Base-by-base conservation (phyloP, 2,797 vertebrate species). In the Thamnophis elegans region DNA sequence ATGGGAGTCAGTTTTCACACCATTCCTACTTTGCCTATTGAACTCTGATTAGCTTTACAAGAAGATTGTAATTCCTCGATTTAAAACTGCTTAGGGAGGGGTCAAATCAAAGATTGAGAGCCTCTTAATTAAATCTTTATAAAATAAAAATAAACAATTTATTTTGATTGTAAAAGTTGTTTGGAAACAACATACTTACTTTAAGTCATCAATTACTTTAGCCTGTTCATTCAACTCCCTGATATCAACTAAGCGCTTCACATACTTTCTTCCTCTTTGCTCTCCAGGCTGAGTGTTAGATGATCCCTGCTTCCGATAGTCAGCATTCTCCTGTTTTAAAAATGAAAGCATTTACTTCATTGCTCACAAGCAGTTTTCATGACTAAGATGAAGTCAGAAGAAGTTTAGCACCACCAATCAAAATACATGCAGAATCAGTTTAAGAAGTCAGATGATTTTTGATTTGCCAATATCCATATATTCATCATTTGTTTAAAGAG, bases 131-230 rank as follows among this genome's bases (percentile, higher is more conserved):
- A 42, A 42, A 78, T 42, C 9, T 82, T 9, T 60, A 0, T 54
- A 85, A 32, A 88, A 59, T 10, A 53, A 93, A 59, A 14, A 47
- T n/a, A 91, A 58, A n/a, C 3, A 53, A 60, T 47, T 85, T 85
- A 88, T 88, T 92, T 26, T 32, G n/a, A 68, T 5, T 12, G 5
- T 16, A 28, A 47, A 32, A 47, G 26, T 26, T 68, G 22, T 53
- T 82, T 5, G 68, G 1, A 32, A 36, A 90, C 62, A 4, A 9
- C 89, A 86, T 36, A 96, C 97, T 95, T 97, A 99, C 99, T 99
- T 99, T 93, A 99, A 98, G 96, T 99, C 99, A 91, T 99, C 99
- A 73, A 99, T 99, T 95, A 99, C 99, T 98, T 98, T 99, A 90
- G 99, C 99, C 97, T 99, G 99, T 94, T 99, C 99, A 65, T 99